Base-by-base conservation (phyloP, 1,140 invertebrate species). In the Drosophila ambigua region DNA sequence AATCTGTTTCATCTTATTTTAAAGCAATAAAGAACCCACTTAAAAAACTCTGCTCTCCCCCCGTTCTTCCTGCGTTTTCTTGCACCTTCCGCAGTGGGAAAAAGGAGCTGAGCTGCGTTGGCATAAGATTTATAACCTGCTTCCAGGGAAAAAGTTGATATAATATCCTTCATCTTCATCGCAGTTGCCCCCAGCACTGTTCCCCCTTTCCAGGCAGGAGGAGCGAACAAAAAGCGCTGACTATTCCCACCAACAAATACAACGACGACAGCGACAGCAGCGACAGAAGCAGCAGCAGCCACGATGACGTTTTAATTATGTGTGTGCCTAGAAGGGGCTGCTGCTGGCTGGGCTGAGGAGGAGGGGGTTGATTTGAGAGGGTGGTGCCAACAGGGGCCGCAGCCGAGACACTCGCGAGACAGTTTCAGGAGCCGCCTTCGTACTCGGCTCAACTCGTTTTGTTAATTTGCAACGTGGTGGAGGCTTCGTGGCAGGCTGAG, bases 241-340 rank as follows among this genome's bases (percentile, higher is more conserved):
- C 82, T 78, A 65, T 75, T 71, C 57, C 57, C 53, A 59, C 63
- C 71, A 52, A 55, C 72, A 71, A 72, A 57, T 20, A 50, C 73
- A 62, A 50, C 50, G 49, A 61, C 8, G 58, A 73, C 68, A 31
- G 51, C 64, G 28, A 8, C 7, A 24, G 23, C 8, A 39, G 31
- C 8, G 28, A 31, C 31, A 13, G 23, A 3, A 24, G 26, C 5
- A 28, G 35, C 62, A 28, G 39, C 72, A 50, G 52, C 50, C 23
- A 64, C 83, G 82, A 87, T 87, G 83, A 87, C 83, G 68, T 87
- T 87, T 87, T 87, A 87, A 87, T 87, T 87, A 87, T 88, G 84
- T 88, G 83, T 71, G 83, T 71, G 82, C 83, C 83, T 69, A 43
- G 66, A 76, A 63, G 74, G 52, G 45, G 46, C 41, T 28, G 31